These are phyloP conservation scores for Menidia beryllina DNA, from an alignment of 2,113 vertebrate species.

Conservation along the genomic window DNA sequence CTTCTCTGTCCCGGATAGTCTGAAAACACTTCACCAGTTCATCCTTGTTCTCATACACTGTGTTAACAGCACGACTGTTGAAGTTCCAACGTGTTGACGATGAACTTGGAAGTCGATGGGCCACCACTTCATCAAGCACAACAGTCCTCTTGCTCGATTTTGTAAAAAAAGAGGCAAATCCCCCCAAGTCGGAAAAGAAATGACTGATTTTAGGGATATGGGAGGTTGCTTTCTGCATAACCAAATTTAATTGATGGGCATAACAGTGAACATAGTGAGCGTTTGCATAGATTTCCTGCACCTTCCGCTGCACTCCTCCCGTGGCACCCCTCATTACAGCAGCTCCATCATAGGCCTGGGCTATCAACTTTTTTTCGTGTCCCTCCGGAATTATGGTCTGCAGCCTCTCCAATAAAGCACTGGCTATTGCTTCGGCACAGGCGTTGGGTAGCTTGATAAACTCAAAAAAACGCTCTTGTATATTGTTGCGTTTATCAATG, in stretches of 20 bases:
- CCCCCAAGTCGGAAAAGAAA: neutral
- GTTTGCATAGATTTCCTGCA: neutral
- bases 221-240: neutral
- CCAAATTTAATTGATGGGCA: neutral
- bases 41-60: neutral
- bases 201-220: neutral
- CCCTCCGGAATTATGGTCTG: constrained; percentile 1
- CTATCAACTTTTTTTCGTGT: neutral
- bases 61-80: neutral
- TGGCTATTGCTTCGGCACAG: neutral
- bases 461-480: neutral
- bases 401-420: neutral
- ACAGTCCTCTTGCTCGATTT: neutral
- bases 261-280: constrained; percentile 4
- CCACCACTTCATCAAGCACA: neutral
- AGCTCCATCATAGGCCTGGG: neutral
- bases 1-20: neutral
- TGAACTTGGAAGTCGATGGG: neutral
- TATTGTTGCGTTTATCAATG: neutral
- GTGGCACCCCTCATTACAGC: neutral
- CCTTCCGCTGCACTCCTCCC: neutral
- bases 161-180: constrained; percentile 1
- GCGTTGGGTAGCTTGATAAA: too few species aligned
- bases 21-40: constrained; percentile 4
- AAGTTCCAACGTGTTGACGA: too few species aligned